Evolutionary conservation across 2,113 vertebrate species (phyloP).

Genomic region (Phaetusa simplex): DNA sequence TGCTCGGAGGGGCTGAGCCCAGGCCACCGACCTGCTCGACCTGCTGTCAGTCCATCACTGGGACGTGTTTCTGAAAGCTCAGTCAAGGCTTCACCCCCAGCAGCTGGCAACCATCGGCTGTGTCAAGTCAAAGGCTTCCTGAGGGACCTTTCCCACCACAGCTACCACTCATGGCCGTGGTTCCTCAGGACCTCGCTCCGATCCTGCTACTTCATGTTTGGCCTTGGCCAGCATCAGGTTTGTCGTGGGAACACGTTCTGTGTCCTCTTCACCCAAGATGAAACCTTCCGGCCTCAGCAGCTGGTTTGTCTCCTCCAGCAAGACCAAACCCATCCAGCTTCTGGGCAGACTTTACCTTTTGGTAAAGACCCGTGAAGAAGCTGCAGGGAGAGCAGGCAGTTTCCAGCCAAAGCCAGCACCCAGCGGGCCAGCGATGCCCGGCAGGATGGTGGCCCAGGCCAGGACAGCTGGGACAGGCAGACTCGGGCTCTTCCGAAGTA

Average conservation of each 20-base stretch:
- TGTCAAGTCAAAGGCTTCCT: neutral
- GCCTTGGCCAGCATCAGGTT: neutral
- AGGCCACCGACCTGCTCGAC: accelerated
- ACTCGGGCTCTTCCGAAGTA: neutral
- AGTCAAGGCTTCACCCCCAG: neutral
- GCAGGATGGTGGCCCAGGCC: accelerated
- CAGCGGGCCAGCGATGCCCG: accelerated
- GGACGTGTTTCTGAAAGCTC: neutral
- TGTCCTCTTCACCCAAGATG: neutral
- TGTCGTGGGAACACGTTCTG: neutral
- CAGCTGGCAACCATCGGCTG: accelerated
- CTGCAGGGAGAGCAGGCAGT: neutral
- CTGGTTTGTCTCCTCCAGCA: neutral
- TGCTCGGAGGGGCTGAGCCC: neutral
- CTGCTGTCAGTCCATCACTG: neutral
- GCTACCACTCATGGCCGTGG: accelerated
- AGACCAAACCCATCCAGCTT: neutral
- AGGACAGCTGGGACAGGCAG: neutral
- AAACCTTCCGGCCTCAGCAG: neutral
- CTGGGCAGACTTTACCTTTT: neutral
- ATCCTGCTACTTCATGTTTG: neutral
- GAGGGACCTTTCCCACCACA: neutral
- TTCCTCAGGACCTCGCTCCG: neutral
- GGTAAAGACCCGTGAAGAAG: neutral
- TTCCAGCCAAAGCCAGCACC: neutral